These are phyloP conservation scores for Heterochromis multidens DNA, from an alignment of 2,113 vertebrate genomes.

Conservation along the genomic window DNA sequence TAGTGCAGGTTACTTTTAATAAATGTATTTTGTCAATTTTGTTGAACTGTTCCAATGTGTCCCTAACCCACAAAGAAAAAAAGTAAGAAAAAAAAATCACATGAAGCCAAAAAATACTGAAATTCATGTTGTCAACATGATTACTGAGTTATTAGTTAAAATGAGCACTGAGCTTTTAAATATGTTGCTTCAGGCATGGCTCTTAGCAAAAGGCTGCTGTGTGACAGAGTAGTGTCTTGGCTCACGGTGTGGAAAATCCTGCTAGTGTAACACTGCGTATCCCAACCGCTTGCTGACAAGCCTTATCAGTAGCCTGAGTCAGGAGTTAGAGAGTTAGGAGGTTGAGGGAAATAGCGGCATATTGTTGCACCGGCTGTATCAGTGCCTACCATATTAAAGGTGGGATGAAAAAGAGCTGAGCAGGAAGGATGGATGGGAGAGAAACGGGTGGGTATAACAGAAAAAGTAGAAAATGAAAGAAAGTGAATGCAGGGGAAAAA, in stretches of 20 bases:
- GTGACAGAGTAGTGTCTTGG: background rate
- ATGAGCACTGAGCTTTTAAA: background rate
- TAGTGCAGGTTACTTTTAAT: background rate
- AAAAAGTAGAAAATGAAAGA: background rate
- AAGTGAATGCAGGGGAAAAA: background rate
- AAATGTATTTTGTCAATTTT: background rate
- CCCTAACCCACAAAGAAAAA: background rate
- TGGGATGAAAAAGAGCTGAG: conserved; percentile 3
- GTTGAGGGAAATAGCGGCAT: conserved; percentile 11
- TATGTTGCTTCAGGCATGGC: background rate
- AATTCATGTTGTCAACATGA: background rate
- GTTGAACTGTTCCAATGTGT: background rate
- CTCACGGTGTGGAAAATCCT: conserved; percentile 31
- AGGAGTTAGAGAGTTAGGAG: conserved; percentile 55
- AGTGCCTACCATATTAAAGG: conserved; percentile 23
- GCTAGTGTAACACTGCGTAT: conserved; percentile 22
- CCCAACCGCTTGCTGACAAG: conserved; percentile 28
- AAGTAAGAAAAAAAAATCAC: background rate
- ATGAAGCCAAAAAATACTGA: background rate
- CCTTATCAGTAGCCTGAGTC: conserved; percentile 57
- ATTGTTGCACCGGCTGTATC: conserved; percentile 45
- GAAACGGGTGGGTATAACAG: background rate
- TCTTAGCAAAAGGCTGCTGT: background rate
- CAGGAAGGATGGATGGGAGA: background rate
- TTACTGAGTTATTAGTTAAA: background rate